Evolutionary conservation across 2,113 vertebrate species (phyloP).

Genomic region (Carettochelys insculpta): DNA sequence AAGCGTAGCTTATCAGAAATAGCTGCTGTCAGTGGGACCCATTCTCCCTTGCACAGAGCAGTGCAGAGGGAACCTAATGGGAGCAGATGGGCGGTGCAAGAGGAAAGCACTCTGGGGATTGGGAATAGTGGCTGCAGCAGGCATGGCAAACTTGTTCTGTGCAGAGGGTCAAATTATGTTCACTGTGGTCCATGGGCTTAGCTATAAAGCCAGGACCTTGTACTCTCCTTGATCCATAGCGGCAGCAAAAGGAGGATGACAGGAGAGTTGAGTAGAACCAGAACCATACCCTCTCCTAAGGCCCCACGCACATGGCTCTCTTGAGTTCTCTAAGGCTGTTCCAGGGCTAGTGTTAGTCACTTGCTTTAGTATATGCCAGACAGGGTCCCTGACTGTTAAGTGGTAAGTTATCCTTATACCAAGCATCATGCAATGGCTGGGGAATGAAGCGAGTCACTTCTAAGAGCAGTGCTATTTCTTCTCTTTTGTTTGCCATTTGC

Average conservation of each 20-base stretch:
- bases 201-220: not conserved
- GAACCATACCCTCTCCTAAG: not conserved
- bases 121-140: not conserved
- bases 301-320: not conserved
- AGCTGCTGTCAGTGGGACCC: slow-evolving; percentile 2
- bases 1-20: slow-evolving; percentile 39
- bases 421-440: not conserved
- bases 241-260: not conserved
- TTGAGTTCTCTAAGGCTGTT: not conserved
- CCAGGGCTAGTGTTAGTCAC: not conserved
- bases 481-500: not conserved
- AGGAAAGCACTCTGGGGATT: not conserved
- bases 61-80: not conserved
- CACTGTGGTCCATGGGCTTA: not conserved
- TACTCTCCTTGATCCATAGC: not conserved
- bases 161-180: not conserved
- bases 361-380: not conserved
- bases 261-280: not conserved
- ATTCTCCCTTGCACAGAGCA: not conserved
- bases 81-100: slow-evolving; percentile 34
- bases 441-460: not conserved
- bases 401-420: not conserved
- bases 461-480: not conserved
- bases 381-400: not conserved
- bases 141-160: not conserved